phyloP scores from a whole-genome alignment of 2,797 vertebrate species.

The Podargus strigoides region DNA sequence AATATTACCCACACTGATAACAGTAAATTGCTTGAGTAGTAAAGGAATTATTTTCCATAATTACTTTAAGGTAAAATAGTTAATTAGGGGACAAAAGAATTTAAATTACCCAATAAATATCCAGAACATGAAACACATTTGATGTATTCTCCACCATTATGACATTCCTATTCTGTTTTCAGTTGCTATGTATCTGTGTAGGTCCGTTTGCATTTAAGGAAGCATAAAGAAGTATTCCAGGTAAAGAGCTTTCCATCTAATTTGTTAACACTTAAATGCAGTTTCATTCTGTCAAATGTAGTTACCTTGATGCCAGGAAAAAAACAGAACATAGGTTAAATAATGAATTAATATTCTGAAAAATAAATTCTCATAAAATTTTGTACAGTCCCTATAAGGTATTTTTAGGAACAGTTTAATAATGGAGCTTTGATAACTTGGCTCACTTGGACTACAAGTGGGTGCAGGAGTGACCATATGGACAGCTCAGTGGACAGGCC shows the following conservation, averaged over 20 bases:
- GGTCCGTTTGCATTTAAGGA: neutral
- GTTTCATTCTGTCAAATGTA: neutral
- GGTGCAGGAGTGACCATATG: neutral
- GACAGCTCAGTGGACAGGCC: neutral
- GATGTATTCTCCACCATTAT: neutral
- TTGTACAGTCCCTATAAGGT: neutral
- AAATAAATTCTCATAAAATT: neutral
- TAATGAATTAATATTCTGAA: neutral
- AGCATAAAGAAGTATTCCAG: neutral
- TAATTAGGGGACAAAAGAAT: neutral
- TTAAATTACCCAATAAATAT: neutral
- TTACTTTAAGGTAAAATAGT: neutral
- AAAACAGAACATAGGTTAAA: neutral
- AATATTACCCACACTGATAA: neutral
- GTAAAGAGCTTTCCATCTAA: neutral
- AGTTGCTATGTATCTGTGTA: neutral
- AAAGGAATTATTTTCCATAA: neutral
- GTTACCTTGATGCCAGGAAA: neutral
- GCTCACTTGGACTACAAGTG: neutral
- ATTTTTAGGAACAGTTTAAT: neutral
- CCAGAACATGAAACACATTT: neutral
- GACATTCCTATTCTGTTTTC: neutral
- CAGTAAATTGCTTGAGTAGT: neutral
- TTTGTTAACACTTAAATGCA: neutral
- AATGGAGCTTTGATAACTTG: neutral